phyloP scores from a whole-genome alignment of 2,888 invertebrate species.

The Macrophya alboannulata region DNA sequence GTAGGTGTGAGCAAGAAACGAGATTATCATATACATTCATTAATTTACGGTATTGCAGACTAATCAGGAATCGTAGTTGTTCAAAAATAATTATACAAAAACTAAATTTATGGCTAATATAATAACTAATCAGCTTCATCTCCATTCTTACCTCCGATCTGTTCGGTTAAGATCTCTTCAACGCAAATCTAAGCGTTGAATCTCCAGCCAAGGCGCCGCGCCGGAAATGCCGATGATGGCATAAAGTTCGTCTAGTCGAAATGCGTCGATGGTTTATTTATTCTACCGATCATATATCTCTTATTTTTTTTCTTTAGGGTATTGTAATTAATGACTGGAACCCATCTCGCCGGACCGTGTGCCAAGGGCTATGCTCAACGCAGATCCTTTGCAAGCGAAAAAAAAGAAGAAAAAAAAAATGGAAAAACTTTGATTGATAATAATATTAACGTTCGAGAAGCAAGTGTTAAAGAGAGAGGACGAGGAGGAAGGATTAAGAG shows the following conservation, averaged over 20 bases:
- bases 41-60: background rate
- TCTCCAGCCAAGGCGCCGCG: slow-evolving; percentile 34
- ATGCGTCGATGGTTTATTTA: slow-evolving; percentile 22
- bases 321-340: slow-evolving; percentile 71
- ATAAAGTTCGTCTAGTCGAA: slow-evolving; percentile 43
- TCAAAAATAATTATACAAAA: background rate
- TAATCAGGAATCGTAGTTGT: background rate
- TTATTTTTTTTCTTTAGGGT: slow-evolving; percentile 52
- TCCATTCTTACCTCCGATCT: slow-evolving; percentile 12
- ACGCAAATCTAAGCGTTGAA: slow-evolving; percentile 6
- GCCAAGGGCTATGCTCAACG: slow-evolving; percentile 63
- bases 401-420: slow-evolving; percentile 35
- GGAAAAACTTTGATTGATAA: slow-evolving; percentile 32
- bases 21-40: background rate
- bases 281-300: slow-evolving; percentile 37
- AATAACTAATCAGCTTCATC: slow-evolving; percentile 18
- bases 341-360: slow-evolving; percentile 62
- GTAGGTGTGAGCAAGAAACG: background rate
- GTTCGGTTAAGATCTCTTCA: background rate
- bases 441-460: slow-evolving; percentile 5
- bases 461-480: slow-evolving; percentile 29
- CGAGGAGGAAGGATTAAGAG: background rate
- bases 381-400: slow-evolving; percentile 16
- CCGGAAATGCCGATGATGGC: slow-evolving; percentile 58
- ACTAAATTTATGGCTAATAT: background rate